Percentiles rank a stretch among this genome's conserved stretches.
phyloP scores from a whole-genome alignment of 64 coral and sea anemone species.

The Acropora yongei region DNA sequence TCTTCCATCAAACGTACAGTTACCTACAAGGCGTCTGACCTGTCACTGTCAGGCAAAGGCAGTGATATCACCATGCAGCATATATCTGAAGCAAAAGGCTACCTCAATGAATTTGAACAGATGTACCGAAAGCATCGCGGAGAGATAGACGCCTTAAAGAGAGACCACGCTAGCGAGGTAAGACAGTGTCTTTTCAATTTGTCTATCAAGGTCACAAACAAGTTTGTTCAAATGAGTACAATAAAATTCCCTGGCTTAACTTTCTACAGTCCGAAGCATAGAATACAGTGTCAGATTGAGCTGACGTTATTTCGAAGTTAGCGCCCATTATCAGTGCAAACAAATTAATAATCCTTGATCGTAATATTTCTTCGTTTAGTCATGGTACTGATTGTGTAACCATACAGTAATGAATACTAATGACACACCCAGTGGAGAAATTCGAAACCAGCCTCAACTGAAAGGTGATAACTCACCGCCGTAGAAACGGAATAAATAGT shows the following conservation, averaged over 20 bases:
- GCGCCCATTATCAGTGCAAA: background rate
- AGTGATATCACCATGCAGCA: constrained; percentile 34
- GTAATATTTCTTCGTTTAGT: background rate
- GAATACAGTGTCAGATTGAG: background rate
- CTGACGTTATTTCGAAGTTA: background rate
- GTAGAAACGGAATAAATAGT: too few species aligned
- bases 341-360: background rate
- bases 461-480: background rate
- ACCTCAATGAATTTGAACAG: constrained; percentile 53
- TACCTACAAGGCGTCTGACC: constrained; percentile 34
- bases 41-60: background rate
- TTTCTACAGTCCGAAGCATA: background rate
- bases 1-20: constrained; percentile 25
- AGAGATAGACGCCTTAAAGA: constrained; percentile 25
- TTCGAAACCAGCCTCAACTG: background rate
- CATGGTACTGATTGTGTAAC: background rate
- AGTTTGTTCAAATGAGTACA: background rate
- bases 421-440: background rate
- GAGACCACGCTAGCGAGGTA: constrained; percentile 28
- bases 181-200: background rate
- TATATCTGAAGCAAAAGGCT: constrained; percentile 32
- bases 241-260: background rate
- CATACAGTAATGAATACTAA: background rate
- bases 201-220: background rate
- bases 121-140: constrained; percentile 29